Evolutionary conservation across 2,888 invertebrate genomes (phyloP), one percentile per base, ranked within the genome.

Genomic region (Sphaerophoria rueppellii): DNA sequence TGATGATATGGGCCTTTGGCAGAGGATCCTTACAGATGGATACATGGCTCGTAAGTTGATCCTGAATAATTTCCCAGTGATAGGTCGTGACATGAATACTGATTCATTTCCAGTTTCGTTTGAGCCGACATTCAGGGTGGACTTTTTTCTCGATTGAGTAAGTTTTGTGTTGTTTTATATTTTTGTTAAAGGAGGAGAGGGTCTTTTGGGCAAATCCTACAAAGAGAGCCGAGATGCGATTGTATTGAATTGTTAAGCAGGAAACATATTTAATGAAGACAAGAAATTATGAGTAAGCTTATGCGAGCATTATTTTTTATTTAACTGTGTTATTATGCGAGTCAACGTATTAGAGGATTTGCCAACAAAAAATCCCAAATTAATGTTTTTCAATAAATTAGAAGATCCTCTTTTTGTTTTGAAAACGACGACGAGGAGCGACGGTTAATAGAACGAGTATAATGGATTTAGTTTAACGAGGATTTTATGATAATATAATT

Each of bases 41-140:
- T 7, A 24, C 24, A 24, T 24, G 9, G 4, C 43, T 43, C 43
- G 43, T 67, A 67, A 67, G 67, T 67, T 67, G 72, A 80, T 75
- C 75, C 72, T 72, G 80, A 85, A 80, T 85, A 85, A 80, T 85
- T 72, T 70, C 63, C 63, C 69, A 63, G 72, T 76, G 73, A 77
- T 73, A 70, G 70, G 76, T 77, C 85, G 85, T 85, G 85, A 85
- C 85, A 73, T 77, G 85, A 85, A 85, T 85, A 85, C 81, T 81
- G 76, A 85, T 85, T 73, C n/a, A n/a, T n/a, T n/a, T n/a, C n/a
- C n/a, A n/a, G n/a, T n/a, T n/a, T n/a, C 43, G 52, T 40, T 35
- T 65, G 34, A 14, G 50, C n/a, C 11, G 34, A 24, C 24, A 55
- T n/a, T n/a, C 54, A 54, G 32, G 46, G 72, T 34, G 16, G 63